phyloP scores from a whole-genome alignment of 2,888 invertebrate genomes.

The Dasysyrphus albostriatus region DNA sequence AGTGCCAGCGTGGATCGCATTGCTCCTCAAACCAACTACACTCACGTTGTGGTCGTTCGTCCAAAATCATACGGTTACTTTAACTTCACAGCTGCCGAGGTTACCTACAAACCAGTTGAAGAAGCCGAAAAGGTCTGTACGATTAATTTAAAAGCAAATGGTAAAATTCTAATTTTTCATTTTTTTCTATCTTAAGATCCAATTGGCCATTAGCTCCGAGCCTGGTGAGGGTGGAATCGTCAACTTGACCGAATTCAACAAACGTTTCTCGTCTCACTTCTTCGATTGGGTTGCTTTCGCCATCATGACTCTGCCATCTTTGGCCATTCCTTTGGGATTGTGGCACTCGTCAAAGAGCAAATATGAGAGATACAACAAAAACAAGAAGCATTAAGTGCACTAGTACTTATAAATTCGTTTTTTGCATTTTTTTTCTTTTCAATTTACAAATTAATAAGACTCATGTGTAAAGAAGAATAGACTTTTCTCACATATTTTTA shows the following conservation, averaged over 20 bases:
- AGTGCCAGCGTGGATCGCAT: conserved; percentile 94
- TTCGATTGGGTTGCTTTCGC: conserved; percentile 99
- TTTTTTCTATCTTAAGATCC: conserved; percentile 84
- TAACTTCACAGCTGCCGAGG: conserved; percentile 98
- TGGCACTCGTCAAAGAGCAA: conserved; percentile 98
- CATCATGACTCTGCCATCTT: conserved; percentile 97
- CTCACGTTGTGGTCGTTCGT: conserved; percentile 95
- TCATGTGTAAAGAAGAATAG: conserved; percentile 37
- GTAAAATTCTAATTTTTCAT: conserved; percentile 1
- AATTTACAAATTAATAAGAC: conserved; percentile 50
- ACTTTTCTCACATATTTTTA: conserved; percentile 42
- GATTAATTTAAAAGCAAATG: background rate
- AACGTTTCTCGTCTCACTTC: conserved; percentile 98
- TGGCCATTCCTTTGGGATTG: conserved; percentile 96
- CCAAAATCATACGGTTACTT: conserved; percentile 96
- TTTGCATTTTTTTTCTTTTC: conserved; percentile 26
- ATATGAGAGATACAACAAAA: conserved; percentile 92
- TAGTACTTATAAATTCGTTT: conserved; percentile 12
- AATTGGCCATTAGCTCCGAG: conserved; percentile 91
- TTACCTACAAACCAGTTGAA: conserved; percentile 94
- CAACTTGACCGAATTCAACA: conserved; percentile 95
- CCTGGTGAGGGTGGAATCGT: conserved; percentile 98
- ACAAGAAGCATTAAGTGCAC: conserved; percentile 86
- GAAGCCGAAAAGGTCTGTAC: conserved; percentile 89
- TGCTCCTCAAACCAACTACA: conserved; percentile 95